Base-by-base conservation (phyloP, 2,888 invertebrate genomes). In the Corythucha ciliata region DNA sequence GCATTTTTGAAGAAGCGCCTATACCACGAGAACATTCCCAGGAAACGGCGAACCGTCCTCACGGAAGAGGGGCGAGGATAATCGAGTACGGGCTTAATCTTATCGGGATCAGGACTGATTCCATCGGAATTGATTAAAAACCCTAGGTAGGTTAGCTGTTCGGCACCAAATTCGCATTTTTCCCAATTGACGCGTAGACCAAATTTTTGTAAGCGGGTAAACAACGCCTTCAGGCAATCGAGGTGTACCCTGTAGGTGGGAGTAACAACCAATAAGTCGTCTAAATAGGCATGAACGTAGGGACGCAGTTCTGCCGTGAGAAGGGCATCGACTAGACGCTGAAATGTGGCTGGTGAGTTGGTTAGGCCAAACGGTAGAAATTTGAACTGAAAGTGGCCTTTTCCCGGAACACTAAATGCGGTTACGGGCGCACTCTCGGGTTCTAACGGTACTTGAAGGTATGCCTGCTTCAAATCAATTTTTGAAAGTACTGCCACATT, bases 301-400 rank as follows among this genome's bases (percentile, higher is more conserved):
- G 44, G 45, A 18, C 52, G 33, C n/a, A 57, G 18, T 7, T 45
- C 37, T 1, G 27, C 29, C 29, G 52, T 52, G 20, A 59, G 50
- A n/a, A 58, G 26, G 26, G 27, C 22, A 44, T 53, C 44, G 22
- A 36, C 42, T 24, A 52, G 12, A 25, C 62, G 47, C 48, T 64
- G 64, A 53, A 64, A 67, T 2, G 61, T 61, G 7, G 48, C 48
- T 21, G 48, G 53, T 18, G 47, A 22, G n/a, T 51, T 51, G 2
- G 50, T 36, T 4, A 66, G 53, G 6, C 65, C 66, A 36, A 65
- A 66, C 4, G 63, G 61, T 62, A 65, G 63, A 1, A 57, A 34
- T 6, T 42, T 44, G 34, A 60, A 64, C 22, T 64, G 58, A 49
- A 61, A 64, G 6, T 61, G 52, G 4, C 64, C 64, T 26, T 61